Evolutionary conservation across 1,140 invertebrate species (phyloP), one percentile per base, ranked within the genome.

Genomic region (Drosophila leontia): DNA sequence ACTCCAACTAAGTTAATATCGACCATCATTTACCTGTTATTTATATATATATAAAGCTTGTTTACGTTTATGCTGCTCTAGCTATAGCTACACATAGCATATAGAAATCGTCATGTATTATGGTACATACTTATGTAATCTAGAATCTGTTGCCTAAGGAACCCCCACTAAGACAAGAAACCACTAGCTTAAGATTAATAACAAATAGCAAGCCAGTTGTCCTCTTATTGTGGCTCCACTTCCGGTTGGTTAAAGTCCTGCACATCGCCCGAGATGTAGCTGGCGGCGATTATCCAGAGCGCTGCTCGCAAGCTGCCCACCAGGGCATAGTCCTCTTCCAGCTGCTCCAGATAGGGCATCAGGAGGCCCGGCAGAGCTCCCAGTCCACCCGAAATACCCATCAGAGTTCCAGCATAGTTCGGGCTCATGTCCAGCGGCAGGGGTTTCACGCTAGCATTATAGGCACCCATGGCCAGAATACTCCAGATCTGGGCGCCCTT

Each of bases 361-460:
- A 88, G 3, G n/a, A 88, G 47, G 2, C 45, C 42, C 0, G 80
- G 69, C 42, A 88, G 32, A 0, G 78, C 63, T 3, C 69, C 78
- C 4, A 88, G 2, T 3, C 85, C 96, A 77, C 97, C 97, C 0
- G 96, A 95, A 7, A 97, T 93, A 0, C 96, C 97, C 96, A 97
- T 97, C 48, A 97, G 92, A 0, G 95, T 95, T 62, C 96, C 96
- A 7, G 96, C 96, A 90, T 95, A 97, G 78, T 96, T 96, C 34
- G 96, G 95, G 78, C 96, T 96, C 63, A 97, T 94, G 91, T 97
- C 96, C 55, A 97, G 93, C 2, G 96, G 96, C 83, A 97, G 97
- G 11, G 97, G 95, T 78, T 95, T 95, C 88, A 96, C 94, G 19
- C 95, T 95, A 0, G 95, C 94, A 75, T 95, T 95, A 80, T 94